A percentile compares a stretch with the other conserved stretches of the same genome.
These are phyloP conservation scores for Scartelaos histophorus DNA, from an alignment of 2,113 vertebrate species.

Conservation along the genomic window DNA sequence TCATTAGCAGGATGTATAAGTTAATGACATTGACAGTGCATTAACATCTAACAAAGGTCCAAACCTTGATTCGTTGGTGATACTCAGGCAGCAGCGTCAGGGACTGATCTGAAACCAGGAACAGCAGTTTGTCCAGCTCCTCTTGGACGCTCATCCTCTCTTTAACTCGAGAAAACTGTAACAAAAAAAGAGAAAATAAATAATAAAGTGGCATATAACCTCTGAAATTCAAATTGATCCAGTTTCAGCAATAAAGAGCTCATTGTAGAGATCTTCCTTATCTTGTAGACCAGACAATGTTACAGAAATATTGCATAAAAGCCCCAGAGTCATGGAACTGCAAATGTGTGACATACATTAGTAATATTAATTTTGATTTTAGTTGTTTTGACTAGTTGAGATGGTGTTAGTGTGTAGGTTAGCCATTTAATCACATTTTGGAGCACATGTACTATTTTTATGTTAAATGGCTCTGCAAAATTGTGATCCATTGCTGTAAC, in stretches of 20 bases:
- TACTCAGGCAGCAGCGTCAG: constrained; percentile 87
- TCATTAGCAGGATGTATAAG: too few relatives aligned
- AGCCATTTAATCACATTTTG: too few relatives aligned
- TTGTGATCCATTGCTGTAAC: too few relatives aligned
- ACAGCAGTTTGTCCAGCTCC: constrained; percentile 83
- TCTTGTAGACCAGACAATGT: background rate
- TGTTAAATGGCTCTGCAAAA: too few relatives aligned
- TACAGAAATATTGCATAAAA: too few relatives aligned
- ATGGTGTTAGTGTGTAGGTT: too few relatives aligned
- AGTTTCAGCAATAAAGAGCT: constrained; percentile 13
- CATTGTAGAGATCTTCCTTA: constrained; percentile 10
- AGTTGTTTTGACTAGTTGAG: too few relatives aligned
- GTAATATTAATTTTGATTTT: background rate
- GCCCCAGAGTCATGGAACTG: too few relatives aligned
- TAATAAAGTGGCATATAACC: constrained; percentile 18
- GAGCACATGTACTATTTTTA: too few relatives aligned
- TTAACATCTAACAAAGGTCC: background rate
- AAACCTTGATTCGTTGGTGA: constrained; percentile 88
- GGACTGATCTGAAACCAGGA: constrained; percentile 86
- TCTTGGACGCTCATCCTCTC: constrained; percentile 81
- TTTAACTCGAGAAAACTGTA: constrained; percentile 79
- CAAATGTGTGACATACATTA: background rate
- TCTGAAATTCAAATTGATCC: constrained; percentile 25
- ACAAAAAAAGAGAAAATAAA: constrained; percentile 4
- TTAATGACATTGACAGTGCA: too few relatives aligned